Conservation (phyloP, 2,888 invertebrate genomes). For the Coelogynopora nodosa region DNA sequence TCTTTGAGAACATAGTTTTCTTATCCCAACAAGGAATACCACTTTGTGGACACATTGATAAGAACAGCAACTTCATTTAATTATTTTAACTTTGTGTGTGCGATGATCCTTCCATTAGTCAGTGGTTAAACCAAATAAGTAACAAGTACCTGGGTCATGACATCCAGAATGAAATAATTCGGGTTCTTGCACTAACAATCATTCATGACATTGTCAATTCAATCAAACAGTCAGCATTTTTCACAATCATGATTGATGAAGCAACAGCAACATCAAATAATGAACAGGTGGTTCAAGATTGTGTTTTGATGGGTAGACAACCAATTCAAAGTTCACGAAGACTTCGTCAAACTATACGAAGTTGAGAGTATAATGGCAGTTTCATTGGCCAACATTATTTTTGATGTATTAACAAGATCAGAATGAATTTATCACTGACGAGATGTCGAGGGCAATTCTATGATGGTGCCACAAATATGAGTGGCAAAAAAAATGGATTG, state of each 20-base stretch:
- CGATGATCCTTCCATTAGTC: neutral
- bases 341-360: neutral
- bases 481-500: neutral
- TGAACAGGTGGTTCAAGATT: neutral
- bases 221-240: neutral
- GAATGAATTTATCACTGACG: neutral
- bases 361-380: neutral
- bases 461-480: neutral
- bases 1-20: too few species aligned
- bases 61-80: neutral
- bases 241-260: neutral
- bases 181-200: neutral
- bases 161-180: neutral
- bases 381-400: neutral
- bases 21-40: neutral
- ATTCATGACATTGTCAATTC: neutral
- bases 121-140: neutral
- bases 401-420: neutral
- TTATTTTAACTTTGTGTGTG: neutral
- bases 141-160: neutral
- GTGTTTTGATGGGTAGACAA: neutral
- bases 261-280: neutral
- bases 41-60: neutral
- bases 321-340: neutral
- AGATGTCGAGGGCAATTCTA: neutral